Evolutionary conservation across 1,140 invertebrate species (phyloP), one percentile per base, ranked within the genome.

Genomic region (Lordiphosa mommai): DNA sequence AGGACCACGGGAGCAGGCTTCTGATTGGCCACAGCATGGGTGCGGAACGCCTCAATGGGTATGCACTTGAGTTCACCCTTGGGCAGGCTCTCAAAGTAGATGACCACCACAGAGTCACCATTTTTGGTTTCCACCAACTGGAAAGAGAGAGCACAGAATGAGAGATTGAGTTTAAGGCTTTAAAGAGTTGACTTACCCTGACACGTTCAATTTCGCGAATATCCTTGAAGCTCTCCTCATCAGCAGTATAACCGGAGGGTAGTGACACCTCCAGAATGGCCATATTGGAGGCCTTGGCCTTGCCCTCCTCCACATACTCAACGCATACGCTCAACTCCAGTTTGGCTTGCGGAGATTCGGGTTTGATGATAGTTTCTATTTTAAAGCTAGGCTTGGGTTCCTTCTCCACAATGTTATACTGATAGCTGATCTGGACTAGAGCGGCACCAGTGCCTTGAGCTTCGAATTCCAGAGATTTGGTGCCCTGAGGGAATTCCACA

Each of bases 221-320:
- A 0, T 72, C 47, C 10, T 63, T 47, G 41, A 88, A 80, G 20
- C 59, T 73, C 0, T 88, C 86, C 16, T 70, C 63, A 10, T 88
- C 80, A 17, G 66, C 66, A 0, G 77, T 93, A 84, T 95, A 97
- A 34, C 96, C 96, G 0, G 95, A 96, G 0, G 96, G 95, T 52
- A 97, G 90, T 49, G 92, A 92, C 0, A 97, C 93, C 90, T 97
- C 95, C 92, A 97, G 93, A 6, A 97, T 94, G 40, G 95, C 96
- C 96, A 97, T 97, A 76, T 97, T 97, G 69, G 94, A 94, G 1
- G 72, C 64, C 38, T 77, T 68, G 0, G 58, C 38, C 8, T 69
- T 69, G 34, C 77, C 77, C 27, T 77, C 64, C 41, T 87, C 87
- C 3, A 68, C 70, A 12, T 70, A 88, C 20, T 85, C 73, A 48